Evolutionary conservation across 1,140 invertebrate genomes (phyloP).

Genomic region (Drosophila mauritiana): DNA sequence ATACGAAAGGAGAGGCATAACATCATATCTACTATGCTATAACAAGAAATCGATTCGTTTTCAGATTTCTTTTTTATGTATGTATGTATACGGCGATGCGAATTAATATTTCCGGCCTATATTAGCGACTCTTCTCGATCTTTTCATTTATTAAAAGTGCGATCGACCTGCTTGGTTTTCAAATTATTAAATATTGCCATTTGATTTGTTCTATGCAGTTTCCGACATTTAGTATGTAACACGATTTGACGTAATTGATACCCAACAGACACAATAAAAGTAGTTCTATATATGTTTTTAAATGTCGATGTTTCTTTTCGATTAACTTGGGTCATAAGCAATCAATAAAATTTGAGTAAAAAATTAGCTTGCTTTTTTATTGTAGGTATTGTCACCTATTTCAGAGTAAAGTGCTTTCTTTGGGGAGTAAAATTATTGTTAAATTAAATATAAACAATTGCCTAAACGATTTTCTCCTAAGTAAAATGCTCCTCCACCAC

Average conservation of each 20-base stretch:
- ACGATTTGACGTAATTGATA: slow-evolving; percentile 65
- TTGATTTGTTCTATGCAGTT: slow-evolving; percentile 49
- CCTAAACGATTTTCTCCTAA: background rate
- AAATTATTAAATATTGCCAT: slow-evolving; percentile 40
- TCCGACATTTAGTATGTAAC: slow-evolving; percentile 52
- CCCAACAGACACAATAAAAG: slow-evolving; percentile 75
- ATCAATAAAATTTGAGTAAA: slow-evolving; percentile 32
- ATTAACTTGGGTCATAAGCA: slow-evolving; percentile 9
- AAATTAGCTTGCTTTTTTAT: background rate
- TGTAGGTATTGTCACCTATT: background rate
- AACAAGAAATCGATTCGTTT: slow-evolving; percentile 28
- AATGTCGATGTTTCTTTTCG: slow-evolving; percentile 30
- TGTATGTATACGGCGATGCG: slow-evolving; percentile 11
- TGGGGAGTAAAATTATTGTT: background rate
- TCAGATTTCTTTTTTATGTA: slow-evolving; percentile 39
- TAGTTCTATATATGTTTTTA: slow-evolving; percentile 74
- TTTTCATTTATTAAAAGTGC: slow-evolving; percentile 37
- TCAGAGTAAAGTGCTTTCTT: background rate
- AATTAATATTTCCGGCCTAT: slow-evolving; percentile 18
- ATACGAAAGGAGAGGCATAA: slow-evolving; percentile 70
- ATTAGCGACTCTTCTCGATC: slow-evolving; percentile 25
- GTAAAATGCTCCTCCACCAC: slow-evolving; percentile 39
- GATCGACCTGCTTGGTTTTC: slow-evolving; percentile 39
- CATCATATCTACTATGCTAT: slow-evolving; percentile 36
- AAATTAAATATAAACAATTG: background rate